Conservation (phyloP, 2,113 vertebrate genomes). For the Anoura caudifer region DNA sequence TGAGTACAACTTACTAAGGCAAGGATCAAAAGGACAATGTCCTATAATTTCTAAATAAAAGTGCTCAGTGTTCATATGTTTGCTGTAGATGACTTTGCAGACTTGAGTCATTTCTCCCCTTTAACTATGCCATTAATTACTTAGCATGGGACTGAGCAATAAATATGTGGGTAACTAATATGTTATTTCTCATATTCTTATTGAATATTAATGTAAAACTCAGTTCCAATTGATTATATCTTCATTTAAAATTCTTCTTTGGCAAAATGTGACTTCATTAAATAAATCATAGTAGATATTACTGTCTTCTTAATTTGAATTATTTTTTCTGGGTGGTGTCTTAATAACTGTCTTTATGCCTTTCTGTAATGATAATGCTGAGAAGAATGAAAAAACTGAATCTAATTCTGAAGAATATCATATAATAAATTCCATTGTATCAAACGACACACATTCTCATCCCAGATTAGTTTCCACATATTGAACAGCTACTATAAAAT, state of each 20-base stretch:
- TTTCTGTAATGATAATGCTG: neutral
- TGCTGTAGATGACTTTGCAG: neutral
- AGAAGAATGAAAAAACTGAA: neutral
- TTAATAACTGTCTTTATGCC: neutral
- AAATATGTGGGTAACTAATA: slow-evolving; percentile 31
- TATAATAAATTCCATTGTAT: neutral
- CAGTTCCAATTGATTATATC: slow-evolving; percentile 29
- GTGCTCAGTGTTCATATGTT: neutral
- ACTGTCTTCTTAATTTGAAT: slow-evolving; percentile 26
- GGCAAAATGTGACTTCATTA: slow-evolving; percentile 41
- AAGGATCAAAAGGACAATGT: neutral
- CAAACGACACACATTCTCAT: neutral
- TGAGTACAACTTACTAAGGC: neutral
- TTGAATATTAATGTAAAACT: slow-evolving; percentile 29
- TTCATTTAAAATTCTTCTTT: slow-evolving; percentile 43
- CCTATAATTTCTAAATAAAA: neutral
- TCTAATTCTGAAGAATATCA: neutral
- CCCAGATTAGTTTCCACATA: neutral
- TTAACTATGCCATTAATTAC: neutral
- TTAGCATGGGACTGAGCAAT: neutral
- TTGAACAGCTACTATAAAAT: neutral
- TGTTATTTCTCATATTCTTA: slow-evolving; percentile 20
- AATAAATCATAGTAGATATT: neutral
- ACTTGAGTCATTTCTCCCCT: slow-evolving; percentile 35
- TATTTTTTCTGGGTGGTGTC: neutral